These are phyloP conservation scores for Plagiodera versicolora DNA, from an alignment of 2,888 invertebrate species.

Conservation along the genomic window DNA sequence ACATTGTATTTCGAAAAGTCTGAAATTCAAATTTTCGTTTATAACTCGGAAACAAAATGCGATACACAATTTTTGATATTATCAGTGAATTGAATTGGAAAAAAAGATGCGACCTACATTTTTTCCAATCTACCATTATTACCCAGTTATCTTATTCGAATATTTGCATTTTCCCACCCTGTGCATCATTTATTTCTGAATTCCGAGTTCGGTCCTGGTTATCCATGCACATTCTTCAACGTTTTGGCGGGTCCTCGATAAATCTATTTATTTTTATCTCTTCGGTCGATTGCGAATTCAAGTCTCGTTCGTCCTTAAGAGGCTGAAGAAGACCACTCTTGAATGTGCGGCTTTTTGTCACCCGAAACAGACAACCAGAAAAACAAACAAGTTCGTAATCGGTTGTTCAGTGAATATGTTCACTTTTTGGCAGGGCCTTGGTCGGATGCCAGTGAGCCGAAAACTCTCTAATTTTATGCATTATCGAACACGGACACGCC, in stretches of 20 bases:
- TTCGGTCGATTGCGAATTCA: slow-evolving; percentile 21
- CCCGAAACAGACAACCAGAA: slow-evolving; percentile 10
- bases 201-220: slow-evolving; percentile 16
- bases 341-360: slow-evolving; percentile 23
- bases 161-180: no score
- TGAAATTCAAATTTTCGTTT: no score
- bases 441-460: not conserved
- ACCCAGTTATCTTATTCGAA: no score
- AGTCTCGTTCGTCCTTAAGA: slow-evolving; percentile 24
- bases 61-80: no score
- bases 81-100: no score
- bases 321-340: slow-evolving; percentile 16
- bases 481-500: slow-evolving; percentile 7
- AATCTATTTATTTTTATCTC: slow-evolving; percentile 25
- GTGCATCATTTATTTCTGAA: no score
- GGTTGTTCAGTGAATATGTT: slow-evolving; percentile 19
- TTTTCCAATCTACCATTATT: no score
- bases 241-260: slow-evolving; percentile 16
- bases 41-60: no score
- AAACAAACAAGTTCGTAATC: slow-evolving; percentile 24
- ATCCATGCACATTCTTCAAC: slow-evolving; percentile 7
- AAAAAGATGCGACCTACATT: no score
- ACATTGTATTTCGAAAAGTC: no score
- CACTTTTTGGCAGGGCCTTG: slow-evolving; percentile 22
- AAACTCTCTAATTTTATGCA: slow-evolving; percentile 10